These are phyloP conservation scores for Augochlora pura DNA, from an alignment of 1,140 invertebrate species.

Conservation along the genomic window DNA sequence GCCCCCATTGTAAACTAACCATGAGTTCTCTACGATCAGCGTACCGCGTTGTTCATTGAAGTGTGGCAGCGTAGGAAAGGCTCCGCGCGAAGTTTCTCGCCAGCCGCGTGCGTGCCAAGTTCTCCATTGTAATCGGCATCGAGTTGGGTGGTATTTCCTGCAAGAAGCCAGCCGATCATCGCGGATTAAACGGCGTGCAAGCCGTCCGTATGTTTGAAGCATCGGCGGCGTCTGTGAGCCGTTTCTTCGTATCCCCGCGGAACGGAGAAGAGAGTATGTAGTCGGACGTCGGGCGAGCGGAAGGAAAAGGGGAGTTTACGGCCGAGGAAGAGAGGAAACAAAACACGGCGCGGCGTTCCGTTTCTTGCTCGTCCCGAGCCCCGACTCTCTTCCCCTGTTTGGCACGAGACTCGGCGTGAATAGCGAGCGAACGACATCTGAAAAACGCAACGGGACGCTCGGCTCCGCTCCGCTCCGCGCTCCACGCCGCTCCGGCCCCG, in stretches of 20 bases:
- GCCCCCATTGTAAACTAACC: no score
- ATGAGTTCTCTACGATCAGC: no score
- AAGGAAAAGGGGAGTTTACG: constrained; percentile 11
- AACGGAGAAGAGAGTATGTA: no score
- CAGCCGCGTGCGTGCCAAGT: no score
- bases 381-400: background rate
- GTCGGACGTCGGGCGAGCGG: no score
- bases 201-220: background rate
- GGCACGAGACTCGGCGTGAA: constrained; percentile 35
- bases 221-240: constrained; percentile 1
- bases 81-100: no score
- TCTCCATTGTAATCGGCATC: no score
- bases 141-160: no score
- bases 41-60: no score
- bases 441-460: constrained; percentile 36
- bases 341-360: constrained; percentile 24
- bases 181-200: constrained; percentile 6
- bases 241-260: constrained; percentile 3
- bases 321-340: constrained; percentile 14
- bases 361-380: background rate
- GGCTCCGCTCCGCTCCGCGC: background rate
- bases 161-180: background rate
- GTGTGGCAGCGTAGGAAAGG: no score
- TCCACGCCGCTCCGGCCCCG: background rate
- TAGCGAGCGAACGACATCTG: constrained; percentile 38